Evolutionary conservation across 2,113 vertebrate species (phyloP), one percentile per base, ranked within the genome.

Genomic region (Butorides virescens): DNA sequence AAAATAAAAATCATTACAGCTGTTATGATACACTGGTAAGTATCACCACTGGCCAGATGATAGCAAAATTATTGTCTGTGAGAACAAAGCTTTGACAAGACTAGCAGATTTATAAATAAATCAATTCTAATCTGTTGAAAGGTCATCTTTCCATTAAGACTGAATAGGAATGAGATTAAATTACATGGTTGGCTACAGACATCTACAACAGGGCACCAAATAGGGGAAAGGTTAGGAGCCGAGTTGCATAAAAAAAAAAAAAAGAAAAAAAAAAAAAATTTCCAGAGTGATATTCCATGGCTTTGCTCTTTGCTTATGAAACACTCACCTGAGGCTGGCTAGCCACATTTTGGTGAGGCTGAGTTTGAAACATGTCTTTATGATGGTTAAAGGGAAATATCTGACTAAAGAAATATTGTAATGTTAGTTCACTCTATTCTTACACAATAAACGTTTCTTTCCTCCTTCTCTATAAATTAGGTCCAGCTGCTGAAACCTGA

Each of bases 71-170:
- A 95, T 79, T 94, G 80, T 90, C 66, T 94, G 49, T 81, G 78
- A 87, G 88, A 95, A 93, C 80, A 96, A 91, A 91, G 83, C 84
- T 95, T 92, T 95, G 89, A 94, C 87, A 89, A 71, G 87, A 77
- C 56, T 32, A 93, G 82, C 75, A 96, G 76, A 86, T 96, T 96
- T 92, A 86, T 87, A 95, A 96, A 95, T 95, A 96, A 96, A 97
- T 96, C 93, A 93, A 96, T 96, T 96, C 61, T 86, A 93, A 94
- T 96, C 77, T 94, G 68, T 61, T 91, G 92, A 97, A 97, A 95
- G 95, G 92, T 95, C 96, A 93, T 93, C 92, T 81, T 85, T 94
- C 92, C 88, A 95, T 94, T 95, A 95, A 92, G 44, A 72, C 39
- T 88, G 95, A 92, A 87, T 84, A 96, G 66, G 67, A 96, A 95